Percentiles rank a stretch among this genome's conserved stretches.
Evolutionary conservation across 1,140 invertebrate genomes (phyloP).

Genomic region (Notospermus geniculatus): DNA sequence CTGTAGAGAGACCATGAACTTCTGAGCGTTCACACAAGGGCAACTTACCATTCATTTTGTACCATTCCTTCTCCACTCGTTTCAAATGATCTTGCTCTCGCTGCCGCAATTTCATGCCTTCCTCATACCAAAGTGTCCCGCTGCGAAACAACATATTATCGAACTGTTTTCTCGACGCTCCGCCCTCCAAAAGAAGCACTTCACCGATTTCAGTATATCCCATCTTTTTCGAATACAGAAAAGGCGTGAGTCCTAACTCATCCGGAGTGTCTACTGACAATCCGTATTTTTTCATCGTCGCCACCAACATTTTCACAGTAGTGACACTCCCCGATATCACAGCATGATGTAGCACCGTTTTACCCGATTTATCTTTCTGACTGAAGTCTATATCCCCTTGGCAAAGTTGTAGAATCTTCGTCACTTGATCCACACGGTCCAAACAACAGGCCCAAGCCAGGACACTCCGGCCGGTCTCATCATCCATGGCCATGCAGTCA

Average conservation of each 20-base stretch:
- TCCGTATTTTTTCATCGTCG: slow-evolving; percentile 32
- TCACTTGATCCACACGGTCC: slow-evolving; percentile 29
- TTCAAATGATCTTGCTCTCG: background rate
- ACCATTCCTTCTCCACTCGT: slow-evolving; percentile 3
- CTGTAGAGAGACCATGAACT: background rate
- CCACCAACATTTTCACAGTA: slow-evolving; percentile 29
- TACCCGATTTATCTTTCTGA: slow-evolving; percentile 37
- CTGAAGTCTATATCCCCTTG: slow-evolving; percentile 40
- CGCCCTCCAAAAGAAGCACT: slow-evolving; percentile 33
- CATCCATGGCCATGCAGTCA: background rate
- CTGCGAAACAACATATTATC: background rate
- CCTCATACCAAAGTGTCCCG: background rate
- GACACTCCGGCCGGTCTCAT: slow-evolving; percentile 25
- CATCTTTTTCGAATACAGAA: slow-evolving; percentile 39
- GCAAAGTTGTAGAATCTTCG: slow-evolving; percentile 29
- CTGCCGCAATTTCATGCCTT: background rate
- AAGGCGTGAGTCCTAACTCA: slow-evolving; percentile 40
- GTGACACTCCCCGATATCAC: slow-evolving; percentile 28
- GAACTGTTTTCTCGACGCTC: background rate
- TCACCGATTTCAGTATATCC: slow-evolving; percentile 37
- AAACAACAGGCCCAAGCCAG: slow-evolving; percentile 41
- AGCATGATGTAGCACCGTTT: slow-evolving; percentile 42
- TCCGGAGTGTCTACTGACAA: slow-evolving; percentile 40
- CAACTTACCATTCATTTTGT: background rate
- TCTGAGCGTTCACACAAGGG: background rate